Evolutionary conservation across 2,888 invertebrate genomes (phyloP).

Genomic region (Morpho deidamia): DNA sequence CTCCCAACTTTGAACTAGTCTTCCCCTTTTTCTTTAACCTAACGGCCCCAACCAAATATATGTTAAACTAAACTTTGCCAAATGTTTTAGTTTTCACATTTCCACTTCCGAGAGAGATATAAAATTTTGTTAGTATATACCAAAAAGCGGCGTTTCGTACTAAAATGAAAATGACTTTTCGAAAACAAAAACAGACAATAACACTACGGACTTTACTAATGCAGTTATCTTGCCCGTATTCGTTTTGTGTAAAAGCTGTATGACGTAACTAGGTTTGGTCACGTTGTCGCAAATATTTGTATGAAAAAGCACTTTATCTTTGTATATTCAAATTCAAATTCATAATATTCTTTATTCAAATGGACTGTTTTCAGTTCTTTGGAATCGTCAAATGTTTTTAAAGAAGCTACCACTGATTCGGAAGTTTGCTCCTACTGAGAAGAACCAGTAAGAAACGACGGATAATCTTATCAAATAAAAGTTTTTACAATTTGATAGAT

Average conservation of each 20-base stretch:
- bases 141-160: conserved; percentile 15
- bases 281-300: neutral
- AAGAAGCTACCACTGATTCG: no score
- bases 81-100: no score
- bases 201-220: conserved; percentile 20
- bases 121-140: conserved; percentile 15
- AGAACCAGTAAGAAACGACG: no score
- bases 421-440: no score
- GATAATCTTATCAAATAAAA: no score
- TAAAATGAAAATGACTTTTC: conserved; percentile 23
- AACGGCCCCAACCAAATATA: no score
- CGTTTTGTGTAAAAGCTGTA: conserved; percentile 16
- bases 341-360: neutral
- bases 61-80: no score
- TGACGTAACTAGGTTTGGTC: conserved; percentile 13
- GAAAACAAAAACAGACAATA: conserved; percentile 16
- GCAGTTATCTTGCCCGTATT: conserved; percentile 16
- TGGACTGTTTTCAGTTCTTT: neutral
- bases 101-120: conserved; percentile 4
- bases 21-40: no score
- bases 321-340: no score
- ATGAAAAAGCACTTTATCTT: neutral
- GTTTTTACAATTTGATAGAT: no score
- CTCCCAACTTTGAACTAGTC: no score
- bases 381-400: no score